phyloP scores from a whole-genome alignment of 23 tunicate species.

The Halocynthia roretzi region DNA sequence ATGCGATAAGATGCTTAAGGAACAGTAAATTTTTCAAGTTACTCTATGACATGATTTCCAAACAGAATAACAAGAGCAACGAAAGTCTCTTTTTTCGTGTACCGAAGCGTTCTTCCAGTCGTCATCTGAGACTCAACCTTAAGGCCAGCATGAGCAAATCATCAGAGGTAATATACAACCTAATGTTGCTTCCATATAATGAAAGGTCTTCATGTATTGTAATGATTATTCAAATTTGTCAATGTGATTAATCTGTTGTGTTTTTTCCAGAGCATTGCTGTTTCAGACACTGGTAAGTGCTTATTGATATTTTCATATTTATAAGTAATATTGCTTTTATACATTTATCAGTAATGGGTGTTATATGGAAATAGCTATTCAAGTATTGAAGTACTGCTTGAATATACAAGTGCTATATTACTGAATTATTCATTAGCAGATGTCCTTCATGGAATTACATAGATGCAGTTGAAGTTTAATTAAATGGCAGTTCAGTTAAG shows the following conservation, averaged over 20 bases:
- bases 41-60: too few species aligned
- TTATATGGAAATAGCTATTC: too few species aligned
- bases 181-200: not conserved
- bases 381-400: too few species aligned
- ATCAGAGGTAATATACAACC: not conserved
- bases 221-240: not conserved
- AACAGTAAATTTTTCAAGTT: too few species aligned
- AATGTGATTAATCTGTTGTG: not conserved
- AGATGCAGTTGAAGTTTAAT: too few species aligned
- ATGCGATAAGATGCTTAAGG: too few species aligned
- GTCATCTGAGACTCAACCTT: not conserved
- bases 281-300: conserved; percentile 11
- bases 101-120: conserved; percentile 4
- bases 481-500: too few species aligned
- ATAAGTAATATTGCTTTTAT: too few species aligned
- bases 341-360: too few species aligned
- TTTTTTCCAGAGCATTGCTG: conserved; percentile 8
- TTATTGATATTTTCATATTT: not conserved
- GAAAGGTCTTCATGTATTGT: not conserved
- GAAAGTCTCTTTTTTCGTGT: conserved; percentile 7
- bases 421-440: too few species aligned
- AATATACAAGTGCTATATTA: too few species aligned
- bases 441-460: too few species aligned
- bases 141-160: conserved; percentile 7
- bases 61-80: not conserved